Percentiles rank a stretch among this genome's conserved stretches.
phyloP scores from a whole-genome alignment of 2,888 invertebrate genomes.

The Dendrolimus pini region DNA sequence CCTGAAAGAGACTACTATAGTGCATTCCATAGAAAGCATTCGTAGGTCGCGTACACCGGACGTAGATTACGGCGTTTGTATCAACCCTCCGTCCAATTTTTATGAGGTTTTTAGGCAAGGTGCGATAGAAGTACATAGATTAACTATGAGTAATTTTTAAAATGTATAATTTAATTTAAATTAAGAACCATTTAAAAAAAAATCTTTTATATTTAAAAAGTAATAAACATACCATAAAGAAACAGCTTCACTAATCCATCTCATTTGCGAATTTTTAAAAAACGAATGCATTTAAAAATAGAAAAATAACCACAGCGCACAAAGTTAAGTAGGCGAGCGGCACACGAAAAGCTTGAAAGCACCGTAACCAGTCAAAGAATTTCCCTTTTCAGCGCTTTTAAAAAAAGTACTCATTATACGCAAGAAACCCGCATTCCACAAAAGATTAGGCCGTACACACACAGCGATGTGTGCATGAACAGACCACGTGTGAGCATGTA shows the following conservation, averaged over 20 bases:
- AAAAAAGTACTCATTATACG: constrained; percentile 60
- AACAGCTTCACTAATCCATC: not conserved
- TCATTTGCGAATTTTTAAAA: constrained; percentile 15
- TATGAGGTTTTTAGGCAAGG: too few relatives aligned
- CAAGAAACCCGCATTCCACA: constrained; percentile 70
- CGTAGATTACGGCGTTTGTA: too few relatives aligned
- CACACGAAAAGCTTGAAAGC: constrained; percentile 18
- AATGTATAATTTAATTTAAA: too few relatives aligned
- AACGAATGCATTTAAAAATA: constrained; percentile 7
- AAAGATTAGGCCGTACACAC: constrained; percentile 63
- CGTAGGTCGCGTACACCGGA: too few relatives aligned
- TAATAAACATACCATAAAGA: too few relatives aligned
- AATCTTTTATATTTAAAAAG: too few relatives aligned
- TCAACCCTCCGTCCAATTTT: too few relatives aligned
- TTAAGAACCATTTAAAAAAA: too few relatives aligned
- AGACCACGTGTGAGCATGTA: constrained; percentile 23
- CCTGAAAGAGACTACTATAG: too few relatives aligned
- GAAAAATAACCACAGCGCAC: constrained; percentile 21
- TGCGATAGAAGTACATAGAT: too few relatives aligned
- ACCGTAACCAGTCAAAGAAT: constrained; percentile 36
- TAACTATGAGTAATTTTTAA: too few relatives aligned
- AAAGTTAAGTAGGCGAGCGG: not conserved
- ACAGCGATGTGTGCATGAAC: constrained; percentile 18
- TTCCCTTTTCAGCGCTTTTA: constrained; percentile 63
- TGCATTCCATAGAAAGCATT: too few relatives aligned